Conservation (phyloP, 2,888 invertebrate genomes). For the Auanema freiburgensis region DNA sequence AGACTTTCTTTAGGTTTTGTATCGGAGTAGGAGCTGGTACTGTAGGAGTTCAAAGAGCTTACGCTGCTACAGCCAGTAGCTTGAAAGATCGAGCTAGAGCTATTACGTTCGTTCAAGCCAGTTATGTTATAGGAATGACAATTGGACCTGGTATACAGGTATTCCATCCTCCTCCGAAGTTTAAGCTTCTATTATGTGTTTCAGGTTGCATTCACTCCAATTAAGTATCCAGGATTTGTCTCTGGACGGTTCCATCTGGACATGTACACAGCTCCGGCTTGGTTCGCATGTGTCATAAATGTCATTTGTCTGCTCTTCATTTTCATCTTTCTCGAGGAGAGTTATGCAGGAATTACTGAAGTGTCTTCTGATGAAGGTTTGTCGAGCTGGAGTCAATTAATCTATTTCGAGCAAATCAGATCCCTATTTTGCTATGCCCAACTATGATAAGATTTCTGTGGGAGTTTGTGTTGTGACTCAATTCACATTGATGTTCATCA, state of each 20-base stretch:
- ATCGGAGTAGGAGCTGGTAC: slow-evolving; percentile 44
- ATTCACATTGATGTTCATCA: slow-evolving; percentile 46
- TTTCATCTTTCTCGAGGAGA: slow-evolving; percentile 39
- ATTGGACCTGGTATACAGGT: slow-evolving; percentile 45
- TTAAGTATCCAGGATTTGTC: slow-evolving; percentile 40
- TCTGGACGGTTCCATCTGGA: slow-evolving; percentile 31
- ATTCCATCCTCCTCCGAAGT: not conserved
- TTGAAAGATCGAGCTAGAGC: slow-evolving; percentile 38
- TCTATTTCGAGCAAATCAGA: slow-evolving; percentile 20
- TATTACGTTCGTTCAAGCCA: slow-evolving; percentile 43
- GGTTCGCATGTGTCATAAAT: slow-evolving; percentile 47
- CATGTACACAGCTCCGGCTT: slow-evolving; percentile 55
- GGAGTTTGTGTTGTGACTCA: slow-evolving; percentile 41
- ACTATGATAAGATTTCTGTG: slow-evolving; percentile 35
- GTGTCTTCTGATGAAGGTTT: slow-evolving; percentile 27
- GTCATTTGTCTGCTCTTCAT: slow-evolving; percentile 35
- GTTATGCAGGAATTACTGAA: slow-evolving; percentile 35
- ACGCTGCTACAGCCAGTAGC: slow-evolving; percentile 40
- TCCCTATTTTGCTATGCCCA: slow-evolving; percentile 41
- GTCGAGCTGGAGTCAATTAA: not conserved
- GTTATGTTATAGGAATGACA: slow-evolving; percentile 45
- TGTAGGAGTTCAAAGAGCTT: slow-evolving; percentile 42
- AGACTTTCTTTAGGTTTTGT: slow-evolving; percentile 14
- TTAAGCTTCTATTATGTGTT: slow-evolving; percentile 10
- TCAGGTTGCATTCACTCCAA: slow-evolving; percentile 49